phyloP scores from a whole-genome alignment of 1,140 invertebrate genomes.

The Pachypeltis micranthus region DNA sequence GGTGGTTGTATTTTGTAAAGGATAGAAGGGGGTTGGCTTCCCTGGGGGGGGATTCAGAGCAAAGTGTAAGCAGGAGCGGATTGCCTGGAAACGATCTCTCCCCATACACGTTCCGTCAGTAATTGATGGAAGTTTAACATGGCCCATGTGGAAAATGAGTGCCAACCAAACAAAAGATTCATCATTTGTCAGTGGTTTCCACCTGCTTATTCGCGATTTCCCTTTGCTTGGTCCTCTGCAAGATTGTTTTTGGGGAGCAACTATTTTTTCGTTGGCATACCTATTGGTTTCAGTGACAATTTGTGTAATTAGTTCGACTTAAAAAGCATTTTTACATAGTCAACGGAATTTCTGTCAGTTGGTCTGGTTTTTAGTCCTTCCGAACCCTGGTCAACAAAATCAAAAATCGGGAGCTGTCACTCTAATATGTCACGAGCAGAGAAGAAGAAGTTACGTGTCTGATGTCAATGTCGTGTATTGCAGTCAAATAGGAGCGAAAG shows the following conservation, averaged over 20 bases:
- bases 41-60: background rate
- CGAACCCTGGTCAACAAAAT: background rate
- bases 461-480: too few relatives aligned
- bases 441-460: too few relatives aligned
- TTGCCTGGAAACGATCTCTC: conserved; percentile 10
- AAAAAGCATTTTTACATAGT: background rate
- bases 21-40: background rate
- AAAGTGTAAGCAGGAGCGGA: conserved; percentile 3
- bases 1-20: conserved; percentile 12
- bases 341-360: conserved; percentile 9
- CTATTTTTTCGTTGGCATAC: background rate
- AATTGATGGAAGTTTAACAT: conserved; percentile 2
- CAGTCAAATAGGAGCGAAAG: too few relatives aligned
- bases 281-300: background rate
- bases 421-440: too few relatives aligned
- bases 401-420: background rate
- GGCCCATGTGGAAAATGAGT: conserved; percentile 17
- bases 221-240: too few relatives aligned
- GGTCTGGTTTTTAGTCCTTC: background rate
- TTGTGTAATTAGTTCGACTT: background rate
- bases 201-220: background rate
- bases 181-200: conserved; percentile 1
- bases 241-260: too few relatives aligned
- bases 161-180: background rate
- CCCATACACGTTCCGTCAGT: conserved; percentile 7